phyloP scores from a whole-genome alignment of 92 coral and sea anemone species.

The Heteractis magnifica region DNA sequence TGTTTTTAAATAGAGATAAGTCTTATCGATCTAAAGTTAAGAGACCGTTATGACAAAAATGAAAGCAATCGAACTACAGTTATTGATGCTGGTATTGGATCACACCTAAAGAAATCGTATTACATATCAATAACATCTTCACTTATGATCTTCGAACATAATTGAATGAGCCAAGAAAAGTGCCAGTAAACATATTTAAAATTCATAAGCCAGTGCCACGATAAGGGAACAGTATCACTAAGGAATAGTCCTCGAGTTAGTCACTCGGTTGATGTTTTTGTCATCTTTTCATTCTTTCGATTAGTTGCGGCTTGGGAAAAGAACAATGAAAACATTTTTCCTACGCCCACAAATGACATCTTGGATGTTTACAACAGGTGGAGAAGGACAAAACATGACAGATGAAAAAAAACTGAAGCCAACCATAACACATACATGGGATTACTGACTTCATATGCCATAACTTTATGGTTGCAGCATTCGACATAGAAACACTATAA shows the following conservation, averaged over 20 bases:
- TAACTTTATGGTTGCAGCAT: too few relatives aligned
- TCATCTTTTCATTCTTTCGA: neutral
- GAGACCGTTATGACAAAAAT: constrained; percentile 9
- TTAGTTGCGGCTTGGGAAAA: neutral
- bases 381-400: neutral
- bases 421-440: neutral
- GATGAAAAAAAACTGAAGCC: neutral
- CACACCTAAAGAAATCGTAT: neutral
- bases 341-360: neutral
- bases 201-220: neutral
- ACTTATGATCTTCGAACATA: neutral
- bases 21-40: constrained; percentile 1
- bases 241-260: neutral
- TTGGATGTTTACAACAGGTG: neutral
- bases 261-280: neutral
- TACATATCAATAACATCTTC: neutral
- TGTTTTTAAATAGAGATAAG: constrained; percentile 1
- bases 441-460: neutral
- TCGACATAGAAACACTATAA: too few relatives aligned
- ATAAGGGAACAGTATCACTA: neutral
- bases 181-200: neutral
- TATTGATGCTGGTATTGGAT: neutral
- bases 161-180: neutral
- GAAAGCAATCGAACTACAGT: neutral
- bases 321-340: neutral